Percentiles rank a stretch among this genome's conserved stretches.
Conservation (phyloP, 2,888 invertebrate genomes). For the Cantharis flavilabris region DNA sequence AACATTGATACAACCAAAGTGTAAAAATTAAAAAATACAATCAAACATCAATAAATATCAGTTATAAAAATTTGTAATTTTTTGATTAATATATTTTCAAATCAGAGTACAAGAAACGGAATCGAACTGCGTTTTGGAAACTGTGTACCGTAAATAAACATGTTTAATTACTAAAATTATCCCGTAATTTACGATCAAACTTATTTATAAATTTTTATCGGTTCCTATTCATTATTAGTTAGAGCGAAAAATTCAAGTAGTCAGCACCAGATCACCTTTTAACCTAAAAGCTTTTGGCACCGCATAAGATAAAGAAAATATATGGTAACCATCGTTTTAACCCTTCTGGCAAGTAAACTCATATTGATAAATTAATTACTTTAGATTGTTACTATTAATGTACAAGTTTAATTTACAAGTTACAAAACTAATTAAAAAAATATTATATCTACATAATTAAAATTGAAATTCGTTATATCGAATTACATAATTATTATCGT, state of each 20-base stretch:
- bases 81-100: no score
- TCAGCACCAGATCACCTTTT: constrained; percentile 60
- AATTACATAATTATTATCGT: constrained; percentile 8
- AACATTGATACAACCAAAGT: not conserved
- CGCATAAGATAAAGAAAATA: constrained; percentile 43
- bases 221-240: constrained; percentile 44
- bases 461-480: constrained; percentile 18
- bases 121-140: no score
- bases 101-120: no score
- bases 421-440: not conserved
- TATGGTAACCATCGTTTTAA: constrained; percentile 29
- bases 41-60: not conserved
- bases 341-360: constrained; percentile 28
- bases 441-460: not conserved
- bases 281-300: constrained; percentile 57
- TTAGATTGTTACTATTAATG: not conserved
- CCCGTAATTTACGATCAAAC: constrained; percentile 16
- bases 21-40: not conserved
- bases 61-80: no score
- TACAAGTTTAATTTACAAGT: not conserved
- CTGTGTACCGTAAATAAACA: not conserved
- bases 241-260: constrained; percentile 54
- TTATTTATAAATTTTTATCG: constrained; percentile 33
- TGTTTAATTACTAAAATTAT: not conserved
- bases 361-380: constrained; percentile 4